Base-by-base conservation (phyloP, 2,797 vertebrate species). In the Peromyscus attwateri region DNA sequence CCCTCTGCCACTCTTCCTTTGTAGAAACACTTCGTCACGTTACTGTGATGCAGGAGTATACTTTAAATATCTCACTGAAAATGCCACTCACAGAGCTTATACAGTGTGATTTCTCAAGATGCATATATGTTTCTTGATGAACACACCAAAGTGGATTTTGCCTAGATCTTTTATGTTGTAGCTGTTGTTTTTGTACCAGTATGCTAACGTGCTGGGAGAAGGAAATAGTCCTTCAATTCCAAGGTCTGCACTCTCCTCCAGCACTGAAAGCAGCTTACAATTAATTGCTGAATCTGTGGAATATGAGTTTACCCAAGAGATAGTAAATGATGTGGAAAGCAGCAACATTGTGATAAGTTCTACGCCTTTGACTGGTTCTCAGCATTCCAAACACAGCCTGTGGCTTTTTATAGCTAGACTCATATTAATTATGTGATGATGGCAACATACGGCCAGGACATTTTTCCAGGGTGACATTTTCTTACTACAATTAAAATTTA, bases 61-160 rank as follows among this genome's bases (percentile, higher is more conserved):
- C 82, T 96, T 98, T 96, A 98, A 98, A 97, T 98, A 98, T 97
- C 97, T 97, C 76, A 55, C 95, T 95, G 97, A 94, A 91, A 83
- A 68, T 73, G 96, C 91, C 75, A 94, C 57, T 95, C 55, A 0
- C 29, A 55, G 88, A 94, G 75, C 19, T 55, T 81, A 80, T 55
- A 77, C 77, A 71, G 82, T 87, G 2, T 83, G 62, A 94, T 84
- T 82, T 96, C 76, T 12, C 81, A 76, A 84, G 95, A 62, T 85
- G 29, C 17, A 5, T 46, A 27, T 92, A 31, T 1, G n/a, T 68
- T 75, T 92, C 66, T 95, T 70, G 57, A 84, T 75, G 49, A 79
- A 46, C 7, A 27, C 62, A 46, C 3, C 29, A 40, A 89, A 37
- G 9, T 0, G 71, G 27, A 64, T 29, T n/a, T 16, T 55, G 4